phyloP scores from a whole-genome alignment of 2,797 vertebrate species.

The Falco naumanni region DNA sequence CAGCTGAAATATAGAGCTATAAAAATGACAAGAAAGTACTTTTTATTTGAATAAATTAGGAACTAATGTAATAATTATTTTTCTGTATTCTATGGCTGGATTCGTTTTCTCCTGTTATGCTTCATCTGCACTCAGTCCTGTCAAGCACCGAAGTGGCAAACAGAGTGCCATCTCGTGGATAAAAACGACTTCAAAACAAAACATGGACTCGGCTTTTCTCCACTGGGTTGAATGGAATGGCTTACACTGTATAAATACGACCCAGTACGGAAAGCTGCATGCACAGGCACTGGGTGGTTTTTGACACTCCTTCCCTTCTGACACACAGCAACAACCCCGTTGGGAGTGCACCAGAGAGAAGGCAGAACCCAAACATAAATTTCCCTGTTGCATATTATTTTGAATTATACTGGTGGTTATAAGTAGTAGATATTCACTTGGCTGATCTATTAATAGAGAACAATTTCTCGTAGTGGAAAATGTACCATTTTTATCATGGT shows the following conservation, averaged over 20 bases:
- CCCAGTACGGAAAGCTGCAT: neutral
- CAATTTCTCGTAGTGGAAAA: constrained; percentile 1
- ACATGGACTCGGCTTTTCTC: neutral
- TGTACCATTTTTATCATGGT: constrained; percentile 22
- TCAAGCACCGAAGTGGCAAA: constrained; percentile 18
- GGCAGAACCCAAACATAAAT: neutral
- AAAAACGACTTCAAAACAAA: neutral
- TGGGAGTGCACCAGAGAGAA: neutral
- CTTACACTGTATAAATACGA: neutral
- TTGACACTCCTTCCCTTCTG: neutral
- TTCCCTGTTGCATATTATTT: neutral
- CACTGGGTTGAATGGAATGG: neutral
- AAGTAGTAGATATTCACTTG: neutral
- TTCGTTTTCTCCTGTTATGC: neutral
- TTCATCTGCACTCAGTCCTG: neutral
- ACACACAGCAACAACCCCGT: neutral
- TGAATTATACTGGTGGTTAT: neutral
- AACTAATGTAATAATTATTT: neutral
- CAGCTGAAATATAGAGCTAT: neutral
- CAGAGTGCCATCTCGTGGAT: constrained; percentile 78
- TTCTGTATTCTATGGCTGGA: neutral
- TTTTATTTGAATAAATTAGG: neutral
- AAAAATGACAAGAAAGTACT: neutral
- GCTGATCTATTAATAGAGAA: constrained; percentile 12
- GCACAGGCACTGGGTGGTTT: neutral